phyloP scores from a whole-genome alignment of 2,113 vertebrate genomes.

The Phalacrocorax aristotelis region DNA sequence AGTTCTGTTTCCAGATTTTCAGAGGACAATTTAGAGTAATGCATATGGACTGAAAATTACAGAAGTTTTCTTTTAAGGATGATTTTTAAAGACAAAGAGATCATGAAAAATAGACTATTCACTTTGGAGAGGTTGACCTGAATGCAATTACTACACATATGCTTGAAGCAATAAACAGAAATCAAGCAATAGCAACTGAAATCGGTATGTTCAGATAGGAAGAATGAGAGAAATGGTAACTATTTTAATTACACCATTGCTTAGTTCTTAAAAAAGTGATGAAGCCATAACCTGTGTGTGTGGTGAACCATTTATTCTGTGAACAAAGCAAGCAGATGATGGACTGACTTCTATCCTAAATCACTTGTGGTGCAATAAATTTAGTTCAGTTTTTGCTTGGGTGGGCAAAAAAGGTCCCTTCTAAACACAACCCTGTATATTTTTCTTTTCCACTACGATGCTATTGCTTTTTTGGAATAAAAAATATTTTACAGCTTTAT shows the following conservation, averaged over 20 bases:
- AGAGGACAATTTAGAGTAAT: neutral
- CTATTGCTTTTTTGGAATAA: neutral
- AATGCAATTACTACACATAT: neutral
- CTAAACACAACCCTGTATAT: neutral
- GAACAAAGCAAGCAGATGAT: neutral
- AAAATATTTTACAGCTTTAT: neutral
- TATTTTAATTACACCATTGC: neutral
- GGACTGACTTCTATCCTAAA: neutral
- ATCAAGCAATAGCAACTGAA: neutral
- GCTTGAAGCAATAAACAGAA: neutral
- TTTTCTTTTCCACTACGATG: neutral
- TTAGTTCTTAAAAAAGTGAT: neutral
- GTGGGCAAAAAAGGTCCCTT: neutral
- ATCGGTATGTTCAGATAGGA: neutral
- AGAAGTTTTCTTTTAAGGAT: neutral
- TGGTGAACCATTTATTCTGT: neutral
- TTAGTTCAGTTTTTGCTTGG: neutral
- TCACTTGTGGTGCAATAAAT: neutral
- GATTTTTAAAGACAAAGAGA: neutral
- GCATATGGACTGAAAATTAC: constrained; percentile 5
- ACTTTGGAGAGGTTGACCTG: neutral
- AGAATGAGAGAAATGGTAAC: neutral
- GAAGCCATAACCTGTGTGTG: neutral
- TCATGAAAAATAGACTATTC: neutral
- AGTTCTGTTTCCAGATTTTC: neutral